Evolutionary conservation across 2,888 invertebrate species (phyloP).

Genomic region (Mimas tiliae): DNA sequence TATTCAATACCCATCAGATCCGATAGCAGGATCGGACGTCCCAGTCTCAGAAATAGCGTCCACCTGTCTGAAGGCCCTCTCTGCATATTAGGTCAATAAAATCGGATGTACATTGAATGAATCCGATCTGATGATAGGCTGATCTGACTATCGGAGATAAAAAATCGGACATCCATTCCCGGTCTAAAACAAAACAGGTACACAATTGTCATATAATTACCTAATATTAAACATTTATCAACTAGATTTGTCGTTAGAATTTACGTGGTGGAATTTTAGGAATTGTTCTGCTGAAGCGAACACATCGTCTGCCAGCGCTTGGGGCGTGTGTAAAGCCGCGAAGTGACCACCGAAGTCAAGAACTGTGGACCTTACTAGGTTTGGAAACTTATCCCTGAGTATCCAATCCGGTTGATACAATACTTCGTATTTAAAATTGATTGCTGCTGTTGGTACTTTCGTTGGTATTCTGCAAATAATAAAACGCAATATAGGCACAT

Average conservation of each 20-base stretch:
- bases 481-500: neutral
- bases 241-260: slow-evolving; percentile 30
- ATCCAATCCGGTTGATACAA: slow-evolving; percentile 86
- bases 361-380: slow-evolving; percentile 88
- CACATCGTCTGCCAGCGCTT: slow-evolving; percentile 87
- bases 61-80: too few relatives aligned
- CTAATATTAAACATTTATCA: slow-evolving; percentile 25
- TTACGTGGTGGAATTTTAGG: slow-evolving; percentile 50
- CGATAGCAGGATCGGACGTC: too few relatives aligned
- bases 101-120: too few relatives aligned
- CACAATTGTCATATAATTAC: too few relatives aligned
- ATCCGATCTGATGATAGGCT: too few relatives aligned
- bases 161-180: too few relatives aligned
- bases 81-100: too few relatives aligned
- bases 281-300: slow-evolving; percentile 60
- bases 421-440: slow-evolving; percentile 90
- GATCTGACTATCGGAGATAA: too few relatives aligned
- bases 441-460: slow-evolving; percentile 88
- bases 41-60: too few relatives aligned
- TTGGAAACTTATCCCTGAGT: slow-evolving; percentile 85
- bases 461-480: slow-evolving; percentile 86
- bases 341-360: slow-evolving; percentile 92
- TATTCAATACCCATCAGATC: too few relatives aligned
- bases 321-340: slow-evolving; percentile 91
- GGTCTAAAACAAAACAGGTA: too few relatives aligned